phyloP scores from a whole-genome alignment of 1,140 invertebrate genomes.

The Drosophila jambulina region DNA sequence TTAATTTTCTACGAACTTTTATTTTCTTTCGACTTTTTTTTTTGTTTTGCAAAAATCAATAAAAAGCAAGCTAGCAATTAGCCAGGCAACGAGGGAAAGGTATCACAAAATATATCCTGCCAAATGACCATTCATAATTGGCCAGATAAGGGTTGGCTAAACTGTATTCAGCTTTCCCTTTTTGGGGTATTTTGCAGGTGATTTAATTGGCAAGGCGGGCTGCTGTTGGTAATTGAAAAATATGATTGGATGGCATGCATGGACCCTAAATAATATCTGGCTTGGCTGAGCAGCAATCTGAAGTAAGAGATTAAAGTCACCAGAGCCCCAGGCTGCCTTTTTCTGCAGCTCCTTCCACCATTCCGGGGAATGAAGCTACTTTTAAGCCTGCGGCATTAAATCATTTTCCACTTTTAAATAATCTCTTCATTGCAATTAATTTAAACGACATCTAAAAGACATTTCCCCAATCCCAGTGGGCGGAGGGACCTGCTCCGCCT shows the following conservation, averaged over 20 bases:
- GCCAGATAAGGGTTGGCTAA: conserved; percentile 31
- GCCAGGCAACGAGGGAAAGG: conserved; percentile 18
- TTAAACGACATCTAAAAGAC: conserved; percentile 75
- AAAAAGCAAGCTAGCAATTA: conserved; percentile 32
- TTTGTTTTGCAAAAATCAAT: conserved; percentile 26
- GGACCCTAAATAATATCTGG: conserved; percentile 9
- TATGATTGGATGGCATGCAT: conserved; percentile 24
- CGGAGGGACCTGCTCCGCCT: too few relatives aligned
- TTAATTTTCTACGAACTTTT: conserved; percentile 2
- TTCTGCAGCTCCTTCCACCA: not conserved
- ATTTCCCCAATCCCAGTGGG: conserved; percentile 39
- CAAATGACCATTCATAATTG: conserved; percentile 49
- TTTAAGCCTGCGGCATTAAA: conserved; percentile 26
- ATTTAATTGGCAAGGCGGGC: conserved; percentile 38
- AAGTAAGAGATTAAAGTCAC: not conserved
- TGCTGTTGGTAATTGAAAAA: conserved; percentile 39
- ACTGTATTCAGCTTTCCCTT: conserved; percentile 19
- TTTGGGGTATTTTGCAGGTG: conserved; percentile 24
- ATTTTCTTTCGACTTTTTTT: not conserved
- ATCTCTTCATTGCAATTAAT: conserved; percentile 66
- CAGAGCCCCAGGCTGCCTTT: not conserved
- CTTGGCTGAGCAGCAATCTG: not conserved
- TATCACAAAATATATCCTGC: conserved; percentile 39
- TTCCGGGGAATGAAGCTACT: not conserved
- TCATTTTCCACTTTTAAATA: conserved; percentile 29